A percentile compares a stretch with the other conserved stretches of the same genome.
phyloP scores from a whole-genome alignment of 2,113 vertebrate species.

The Echinops telfairi region DNA sequence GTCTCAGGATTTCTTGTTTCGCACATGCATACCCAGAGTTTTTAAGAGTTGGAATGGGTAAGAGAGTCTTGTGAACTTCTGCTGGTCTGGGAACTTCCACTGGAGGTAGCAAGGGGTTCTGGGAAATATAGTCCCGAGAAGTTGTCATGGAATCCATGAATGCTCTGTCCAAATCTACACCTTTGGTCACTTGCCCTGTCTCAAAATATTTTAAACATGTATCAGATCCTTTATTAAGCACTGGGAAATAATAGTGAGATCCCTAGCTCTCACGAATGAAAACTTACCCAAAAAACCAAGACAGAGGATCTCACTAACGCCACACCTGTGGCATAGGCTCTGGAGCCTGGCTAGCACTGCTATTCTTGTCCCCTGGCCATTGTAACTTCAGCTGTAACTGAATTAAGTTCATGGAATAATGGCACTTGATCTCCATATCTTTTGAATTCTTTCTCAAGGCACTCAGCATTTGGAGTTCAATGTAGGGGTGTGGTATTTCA shows the following conservation, averaged over 20 bases:
- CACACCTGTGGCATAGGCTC: fast-evolving
- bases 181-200: too few species aligned
- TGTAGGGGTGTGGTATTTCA: not conserved
- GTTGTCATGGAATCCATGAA: too few species aligned
- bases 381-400: not conserved
- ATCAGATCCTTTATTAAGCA: not conserved
- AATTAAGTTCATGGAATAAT: not conserved
- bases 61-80: too few species aligned
- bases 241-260: not conserved
- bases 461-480: not conserved
- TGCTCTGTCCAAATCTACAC: too few species aligned
- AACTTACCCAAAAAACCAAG: not conserved
- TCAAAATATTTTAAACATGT: not conserved
- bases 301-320: not conserved
- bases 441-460: not conserved
- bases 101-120: too few species aligned
- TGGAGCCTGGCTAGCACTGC: too few species aligned
- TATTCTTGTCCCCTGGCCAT: fast-evolving
- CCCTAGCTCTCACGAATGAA: not conserved
- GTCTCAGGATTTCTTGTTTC: too few species aligned
- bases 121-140: too few species aligned
- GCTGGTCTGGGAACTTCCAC: too few species aligned
- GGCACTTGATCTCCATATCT: not conserved
- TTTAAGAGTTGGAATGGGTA: too few species aligned
- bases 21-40: too few species aligned